These are phyloP conservation scores for Abramis brama DNA, from an alignment of 2,113 vertebrate species.

Conservation along the genomic window DNA sequence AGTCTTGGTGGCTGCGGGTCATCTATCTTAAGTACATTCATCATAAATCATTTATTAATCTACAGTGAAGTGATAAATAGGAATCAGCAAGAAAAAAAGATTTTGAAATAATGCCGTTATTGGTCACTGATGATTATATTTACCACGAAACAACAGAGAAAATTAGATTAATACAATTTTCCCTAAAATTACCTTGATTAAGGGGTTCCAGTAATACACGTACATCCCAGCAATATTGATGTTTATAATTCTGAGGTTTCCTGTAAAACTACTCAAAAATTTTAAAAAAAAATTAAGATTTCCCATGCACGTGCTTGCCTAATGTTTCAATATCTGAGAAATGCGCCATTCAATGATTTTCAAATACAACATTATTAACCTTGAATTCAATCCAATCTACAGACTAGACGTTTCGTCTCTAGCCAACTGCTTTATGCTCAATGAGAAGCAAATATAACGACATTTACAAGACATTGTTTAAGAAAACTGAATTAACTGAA, in stretches of 20 bases:
- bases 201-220: conserved; percentile 47
- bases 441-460: background rate
- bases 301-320: background rate
- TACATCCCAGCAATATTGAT: conserved; percentile 27
- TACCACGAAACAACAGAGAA: background rate
- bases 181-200: conserved; percentile 28
- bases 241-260: conserved; percentile 43
- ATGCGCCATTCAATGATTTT: background rate
- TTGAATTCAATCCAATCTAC: conserved; percentile 8
- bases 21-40: background rate
- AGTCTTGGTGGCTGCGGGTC: background rate
- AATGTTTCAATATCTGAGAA: conserved; percentile 31
- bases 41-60: background rate
- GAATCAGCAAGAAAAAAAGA: background rate
- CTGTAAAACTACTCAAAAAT: conserved; percentile 34
- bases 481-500: conserved; percentile 10
- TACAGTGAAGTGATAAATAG: background rate
- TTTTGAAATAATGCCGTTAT: background rate
- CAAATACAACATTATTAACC: conserved; percentile 5
- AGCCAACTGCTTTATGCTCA: background rate
- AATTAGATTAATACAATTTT: background rate
- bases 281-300: background rate
- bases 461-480: conserved; percentile 17
- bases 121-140: conserved; percentile 46
- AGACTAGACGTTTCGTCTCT: conserved; percentile 6